Evolutionary conservation across 2,797 vertebrate species (phyloP).

Genomic region (Spinus olivaceus): DNA sequence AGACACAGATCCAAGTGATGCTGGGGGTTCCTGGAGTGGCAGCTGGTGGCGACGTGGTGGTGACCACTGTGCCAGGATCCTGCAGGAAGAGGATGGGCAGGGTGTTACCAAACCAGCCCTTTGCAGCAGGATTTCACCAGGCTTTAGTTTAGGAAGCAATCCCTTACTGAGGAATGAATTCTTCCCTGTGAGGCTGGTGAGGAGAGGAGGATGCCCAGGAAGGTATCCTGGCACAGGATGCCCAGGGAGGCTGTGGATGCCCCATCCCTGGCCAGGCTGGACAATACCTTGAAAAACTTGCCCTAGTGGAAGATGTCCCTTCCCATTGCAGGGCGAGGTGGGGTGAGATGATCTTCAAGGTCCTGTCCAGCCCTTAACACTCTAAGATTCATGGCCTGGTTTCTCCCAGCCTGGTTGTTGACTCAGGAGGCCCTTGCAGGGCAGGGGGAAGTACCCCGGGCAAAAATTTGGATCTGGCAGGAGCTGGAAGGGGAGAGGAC

Average conservation of each 20-base stretch:
- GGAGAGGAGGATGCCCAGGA: background rate
- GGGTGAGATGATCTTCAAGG: background rate
- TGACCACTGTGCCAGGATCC: background rate
- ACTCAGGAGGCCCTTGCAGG: background rate
- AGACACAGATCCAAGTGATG: accelerated
- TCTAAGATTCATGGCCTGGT: background rate
- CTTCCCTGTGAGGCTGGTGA: background rate
- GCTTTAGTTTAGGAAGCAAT: background rate
- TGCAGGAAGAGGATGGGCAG: background rate
- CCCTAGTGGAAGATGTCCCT: background rate
- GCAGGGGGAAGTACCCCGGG: accelerated
- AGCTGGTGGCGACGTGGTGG: background rate
- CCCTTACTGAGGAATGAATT: background rate
- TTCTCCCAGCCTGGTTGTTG: background rate
- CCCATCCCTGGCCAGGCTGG: background rate
- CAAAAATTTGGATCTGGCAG: background rate
- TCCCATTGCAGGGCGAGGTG: background rate
- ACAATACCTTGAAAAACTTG: background rate
- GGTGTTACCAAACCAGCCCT: background rate
- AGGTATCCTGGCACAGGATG: background rate
- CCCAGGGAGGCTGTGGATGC: background rate
- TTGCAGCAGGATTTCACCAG: background rate
- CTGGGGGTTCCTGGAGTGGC: background rate
- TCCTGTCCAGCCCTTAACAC: background rate
- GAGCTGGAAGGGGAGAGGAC: background rate